Evolutionary conservation across 1,140 invertebrate genomes (phyloP), one percentile per base, ranked within the genome.

Genomic region (Drosophila chauvacae): DNA sequence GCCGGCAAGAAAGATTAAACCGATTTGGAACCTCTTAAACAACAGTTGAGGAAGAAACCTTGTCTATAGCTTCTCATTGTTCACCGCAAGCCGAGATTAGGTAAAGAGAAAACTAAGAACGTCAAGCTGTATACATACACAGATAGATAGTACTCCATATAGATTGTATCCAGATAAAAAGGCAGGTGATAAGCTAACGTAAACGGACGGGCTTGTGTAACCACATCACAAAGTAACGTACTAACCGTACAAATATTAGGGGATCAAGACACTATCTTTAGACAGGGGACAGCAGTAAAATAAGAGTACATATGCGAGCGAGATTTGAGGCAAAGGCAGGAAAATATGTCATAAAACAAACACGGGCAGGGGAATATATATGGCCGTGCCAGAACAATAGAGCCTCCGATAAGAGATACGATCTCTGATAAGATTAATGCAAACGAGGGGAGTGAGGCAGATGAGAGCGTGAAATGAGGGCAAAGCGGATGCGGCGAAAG

Each of bases 121-220:
- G 26, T 33, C 26, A 20, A 44, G n/a, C n/a, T 4, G 1, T 42
- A 11, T 18, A 42, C 3, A 18, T 18, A n/a, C n/a, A 42, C 33
- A 45, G 35, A 35, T 61, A 62, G 30, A 35, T 64, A 64, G 7
- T 7, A 60, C 28, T 20, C 11, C 9, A 39, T 14, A 28, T 28
- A 59, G 51, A 59, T 72, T 50, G 14, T 56, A 73, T 72, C 68
- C 42, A 72, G 68, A 73, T 72, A 72, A 45, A 26, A 11, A 33
- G 13, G 13, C 44, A 33, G 53, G 53, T 69, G 66, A 72, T 71
- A 71, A 59, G 69, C 42, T 16, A 30, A 65, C 56, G 44, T 60
- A 80, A 84, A 63, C 76, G 64, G 35, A 57, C 55, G 48, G 48
- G 50, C 64, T 71, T 76, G 50, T 39, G 72, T 72, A 84, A 84